Evolutionary conservation across 2,888 invertebrate species (phyloP), one percentile per base, ranked within the genome.

Genomic region (Zygogramma bicolorata): DNA sequence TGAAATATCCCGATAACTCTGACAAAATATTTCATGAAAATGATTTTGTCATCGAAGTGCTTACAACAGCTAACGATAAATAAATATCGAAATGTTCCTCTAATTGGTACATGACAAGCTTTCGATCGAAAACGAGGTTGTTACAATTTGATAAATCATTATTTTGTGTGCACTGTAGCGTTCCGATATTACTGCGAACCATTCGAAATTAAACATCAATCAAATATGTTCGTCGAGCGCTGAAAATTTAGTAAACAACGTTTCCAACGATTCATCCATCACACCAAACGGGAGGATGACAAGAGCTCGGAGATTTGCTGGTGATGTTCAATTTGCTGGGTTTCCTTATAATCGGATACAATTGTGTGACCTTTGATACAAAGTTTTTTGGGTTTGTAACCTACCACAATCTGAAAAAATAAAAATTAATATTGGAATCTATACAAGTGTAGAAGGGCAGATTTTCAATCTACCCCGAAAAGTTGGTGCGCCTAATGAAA

Each of bases 121-220:
- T 53, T 25, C 25, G n/a, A 53, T 25, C 27, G 2, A 10, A 7
- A 25, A n/a, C 53, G 13, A 4, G 27, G n/a, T 13, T 13, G 27
- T 53, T 53, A 27, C 1, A 15, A 25, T 53, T 53, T 27, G 27
- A 53, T 53, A 53, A 53, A 53, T 53, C 53, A 53, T 53, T 53
- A 53, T 53, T 53, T 25, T 27, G 27, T 53, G 27, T 53, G 53
- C 27, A 53, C 5, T 13, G 27, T n/a, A 25, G n/a, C 25, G 27
- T 53, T 25, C 27, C 27, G 3, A 27, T 27, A 53, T 53, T 27
- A 22, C n/a, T 6, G 6, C 25, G 3, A 53, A 53, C n/a, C 3
- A 27, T 53, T 53, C 25, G 27, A 53, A 53, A 53, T 53, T 27
- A 27, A 53, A 53, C 53, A 53, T 53, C 53, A 53, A 53, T 53